Conservation (phyloP, 2,888 invertebrate species). For the Drosophila helvetica region DNA sequence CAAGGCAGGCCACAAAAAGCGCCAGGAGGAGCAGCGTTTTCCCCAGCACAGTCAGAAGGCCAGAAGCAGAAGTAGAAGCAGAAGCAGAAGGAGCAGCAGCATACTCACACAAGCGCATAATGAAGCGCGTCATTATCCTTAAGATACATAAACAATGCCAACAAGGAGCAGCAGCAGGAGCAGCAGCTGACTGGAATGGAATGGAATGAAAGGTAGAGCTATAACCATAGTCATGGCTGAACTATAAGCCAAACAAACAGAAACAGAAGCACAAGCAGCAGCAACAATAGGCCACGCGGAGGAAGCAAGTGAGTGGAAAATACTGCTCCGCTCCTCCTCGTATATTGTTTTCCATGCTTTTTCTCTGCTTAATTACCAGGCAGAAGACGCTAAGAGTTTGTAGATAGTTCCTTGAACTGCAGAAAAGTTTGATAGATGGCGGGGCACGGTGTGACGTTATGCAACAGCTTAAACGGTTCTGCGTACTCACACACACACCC, state of each 20-base stretch:
- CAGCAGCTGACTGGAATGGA: constrained; percentile 29
- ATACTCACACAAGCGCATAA: constrained; percentile 66
- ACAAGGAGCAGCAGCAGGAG: constrained; percentile 42
- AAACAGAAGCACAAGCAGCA: constrained; percentile 30
- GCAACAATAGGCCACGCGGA: constrained; percentile 31
- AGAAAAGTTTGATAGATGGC: constrained; percentile 22
- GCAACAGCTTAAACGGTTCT: neutral
- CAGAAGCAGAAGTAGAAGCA: neutral
- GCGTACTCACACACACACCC: no score
- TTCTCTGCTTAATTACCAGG: constrained; percentile 67
- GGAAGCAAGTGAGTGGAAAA: constrained; percentile 69
- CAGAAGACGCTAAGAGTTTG: constrained; percentile 8
- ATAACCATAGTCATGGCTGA: constrained; percentile 31
- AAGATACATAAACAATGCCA: constrained; percentile 74
- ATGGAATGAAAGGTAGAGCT: constrained; percentile 14
- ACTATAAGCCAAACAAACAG: constrained; percentile 67
- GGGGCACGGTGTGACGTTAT: constrained; percentile 25
- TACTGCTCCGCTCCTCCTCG: constrained; percentile 40
- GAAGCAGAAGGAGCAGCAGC: constrained; percentile 24
- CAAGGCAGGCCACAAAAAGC: constrained; percentile 35
- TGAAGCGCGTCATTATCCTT: constrained; percentile 80
- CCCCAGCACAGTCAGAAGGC: constrained; percentile 48
- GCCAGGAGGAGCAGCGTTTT: constrained; percentile 27
- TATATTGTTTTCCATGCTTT: constrained; percentile 51
- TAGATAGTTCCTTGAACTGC: constrained; percentile 55